These are phyloP conservation scores for Homarus gammarus DNA, from an alignment of 2,888 invertebrate genomes.

Conservation along the genomic window DNA sequence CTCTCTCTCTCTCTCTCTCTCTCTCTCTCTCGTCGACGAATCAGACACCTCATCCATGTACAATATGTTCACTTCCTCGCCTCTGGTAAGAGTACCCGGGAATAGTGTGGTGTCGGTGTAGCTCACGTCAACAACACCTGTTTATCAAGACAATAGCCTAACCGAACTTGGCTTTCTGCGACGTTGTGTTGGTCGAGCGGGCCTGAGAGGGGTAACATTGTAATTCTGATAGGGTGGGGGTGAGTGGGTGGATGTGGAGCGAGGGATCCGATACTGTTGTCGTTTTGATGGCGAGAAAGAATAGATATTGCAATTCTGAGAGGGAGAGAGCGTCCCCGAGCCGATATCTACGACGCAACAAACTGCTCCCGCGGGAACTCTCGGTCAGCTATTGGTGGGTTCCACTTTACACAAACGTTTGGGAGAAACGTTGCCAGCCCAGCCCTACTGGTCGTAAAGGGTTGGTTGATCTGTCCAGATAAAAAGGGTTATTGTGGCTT, in stretches of 20 bases:
- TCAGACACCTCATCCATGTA: no score
- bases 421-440: not conserved
- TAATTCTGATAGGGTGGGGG: not conserved
- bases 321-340: not conserved
- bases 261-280: not conserved
- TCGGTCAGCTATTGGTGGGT: not conserved
- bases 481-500: not conserved
- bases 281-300: not conserved
- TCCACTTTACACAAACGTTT: constrained; percentile 8
- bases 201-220: not conserved
- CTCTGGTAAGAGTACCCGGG: no score
- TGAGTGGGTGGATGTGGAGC: not conserved
- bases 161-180: not conserved
- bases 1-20: no score
- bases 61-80: no score
- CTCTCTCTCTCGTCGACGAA: no score
- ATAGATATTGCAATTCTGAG: not conserved
- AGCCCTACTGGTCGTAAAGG: not conserved
- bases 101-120: no score
- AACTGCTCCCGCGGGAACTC: not conserved
- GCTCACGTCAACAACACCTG: not conserved
- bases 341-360: constrained; percentile 1
- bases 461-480: not conserved
- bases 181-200: not conserved
- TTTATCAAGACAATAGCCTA: not conserved